These are phyloP conservation scores for Argyresthia albistria DNA, from an alignment of 2,888 invertebrate genomes.

Conservation along the genomic window DNA sequence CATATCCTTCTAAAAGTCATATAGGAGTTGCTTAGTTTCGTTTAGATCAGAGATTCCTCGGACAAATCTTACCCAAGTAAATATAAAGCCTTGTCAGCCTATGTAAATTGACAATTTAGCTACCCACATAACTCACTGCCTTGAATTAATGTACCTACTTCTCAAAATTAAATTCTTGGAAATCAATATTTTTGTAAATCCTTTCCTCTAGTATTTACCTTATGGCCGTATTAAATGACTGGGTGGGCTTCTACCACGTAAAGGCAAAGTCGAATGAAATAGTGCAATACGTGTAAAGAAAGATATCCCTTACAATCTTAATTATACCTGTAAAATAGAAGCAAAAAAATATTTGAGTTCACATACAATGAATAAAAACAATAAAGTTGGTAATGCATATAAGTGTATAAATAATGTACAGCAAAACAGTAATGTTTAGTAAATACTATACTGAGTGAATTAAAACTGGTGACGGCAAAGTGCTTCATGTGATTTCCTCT, in stretches of 20 bases:
- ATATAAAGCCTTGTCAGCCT: neutral
- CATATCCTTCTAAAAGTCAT: too few relatives aligned
- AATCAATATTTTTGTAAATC: neutral
- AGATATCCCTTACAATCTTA: too few relatives aligned
- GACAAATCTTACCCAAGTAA: too few relatives aligned
- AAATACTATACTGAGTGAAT: too few relatives aligned
- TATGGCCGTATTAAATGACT: too few relatives aligned
- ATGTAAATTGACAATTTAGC: neutral
- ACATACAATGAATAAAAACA: constrained; percentile 2
- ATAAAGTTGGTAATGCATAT: neutral
- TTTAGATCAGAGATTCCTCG: too few relatives aligned
- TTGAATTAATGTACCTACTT: constrained; percentile 8
- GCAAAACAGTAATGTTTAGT: constrained; percentile 23
- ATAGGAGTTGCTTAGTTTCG: too few relatives aligned
- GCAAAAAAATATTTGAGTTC: neutral
- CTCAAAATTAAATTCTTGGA: neutral
- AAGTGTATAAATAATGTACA: constrained; percentile 51
- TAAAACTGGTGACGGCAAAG: too few relatives aligned
- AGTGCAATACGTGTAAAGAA: too few relatives aligned
- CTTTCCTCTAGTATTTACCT: neutral
- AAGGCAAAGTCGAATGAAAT: too few relatives aligned
- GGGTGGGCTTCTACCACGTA: too few relatives aligned
- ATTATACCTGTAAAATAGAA: neutral
- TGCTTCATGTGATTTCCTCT: too few relatives aligned
- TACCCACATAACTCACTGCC: constrained; percentile 31